Base-by-base conservation (phyloP, 2,888 invertebrate genomes). In the Cristatella mucedo region DNA sequence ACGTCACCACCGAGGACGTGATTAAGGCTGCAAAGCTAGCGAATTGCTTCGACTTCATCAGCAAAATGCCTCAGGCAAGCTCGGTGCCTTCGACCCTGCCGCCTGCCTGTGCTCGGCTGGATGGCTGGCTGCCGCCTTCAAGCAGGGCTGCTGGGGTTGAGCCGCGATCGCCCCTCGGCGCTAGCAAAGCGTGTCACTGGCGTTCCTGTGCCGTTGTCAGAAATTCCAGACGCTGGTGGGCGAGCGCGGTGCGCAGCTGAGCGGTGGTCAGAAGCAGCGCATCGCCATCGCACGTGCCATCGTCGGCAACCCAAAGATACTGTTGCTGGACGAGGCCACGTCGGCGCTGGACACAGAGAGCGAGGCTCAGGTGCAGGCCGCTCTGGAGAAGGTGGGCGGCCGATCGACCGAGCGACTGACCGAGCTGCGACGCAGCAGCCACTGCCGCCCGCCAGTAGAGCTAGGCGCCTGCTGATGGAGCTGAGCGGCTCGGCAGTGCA, bases 211-310 rank as follows among this genome's bases (percentile, higher is more conserved):
- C n/a, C n/a, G n/a, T n/a, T n/a, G n/a, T 4, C 53, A 78, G 74
- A 78, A 78, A 0, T 91, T 87, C 58, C 66, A 76, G 31, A 87
- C 87, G 0, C 38, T 56, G 29, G 57, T 61, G 21, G 87, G 89
- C 0, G 87, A 89, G 65, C 70, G 86, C 39, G 81, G 81, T 1
- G 76, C 79, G 0, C 81, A 82, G 50, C 64, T 82, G 36, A 79
- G 80, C 0, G 85, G 85, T 15, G 85, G 85, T 0, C 85, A 86
- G 67, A 85, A 85, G 59, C 85, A 85, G 59, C 69, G 84, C 41
- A 78, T 86, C 33, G 82, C 82, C 9, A 82, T 83, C 46, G 82
- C 82, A 1, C 68, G 83, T 30, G 82, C 82, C 0, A 56, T 83
- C 40, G 76, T 82, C 1, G 42, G 59, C n/a, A 67, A 71, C 51